Percentiles rank a stretch among this genome's conserved stretches.
Evolutionary conservation across 2,797 vertebrate genomes (phyloP).

Genomic region (Helicolenus hilgendorfi): DNA sequence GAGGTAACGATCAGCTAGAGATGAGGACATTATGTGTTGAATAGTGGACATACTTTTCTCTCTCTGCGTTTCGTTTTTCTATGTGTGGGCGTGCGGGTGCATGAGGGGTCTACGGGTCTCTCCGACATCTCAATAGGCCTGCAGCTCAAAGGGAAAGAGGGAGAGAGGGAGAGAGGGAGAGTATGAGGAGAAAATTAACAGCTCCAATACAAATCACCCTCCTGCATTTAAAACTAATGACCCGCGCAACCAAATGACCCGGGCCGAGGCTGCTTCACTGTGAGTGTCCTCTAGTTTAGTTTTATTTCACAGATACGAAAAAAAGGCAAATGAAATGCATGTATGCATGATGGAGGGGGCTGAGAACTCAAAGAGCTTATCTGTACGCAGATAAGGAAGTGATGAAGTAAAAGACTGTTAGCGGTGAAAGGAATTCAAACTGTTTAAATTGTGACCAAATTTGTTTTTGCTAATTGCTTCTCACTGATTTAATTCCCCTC

Average conservation of each 20-base stretch:
- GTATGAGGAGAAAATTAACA: conserved; percentile 44
- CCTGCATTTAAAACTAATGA: conserved; percentile 51
- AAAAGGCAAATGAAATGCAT: not conserved
- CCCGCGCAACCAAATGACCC: conserved; percentile 9
- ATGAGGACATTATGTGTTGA: not conserved
- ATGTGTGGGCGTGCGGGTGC: not conserved
- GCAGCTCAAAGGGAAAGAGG: conserved; percentile 17
- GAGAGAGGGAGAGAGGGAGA: not conserved
- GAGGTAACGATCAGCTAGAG: not conserved
- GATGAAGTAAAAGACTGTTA: not conserved
- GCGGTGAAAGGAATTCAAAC: not conserved
- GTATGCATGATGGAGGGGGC: not conserved
- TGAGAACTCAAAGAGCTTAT: not conserved
- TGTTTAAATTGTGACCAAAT: not conserved
- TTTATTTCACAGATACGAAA: not conserved
- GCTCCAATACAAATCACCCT: conserved; percentile 60
- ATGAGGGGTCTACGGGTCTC: conserved; percentile 35
- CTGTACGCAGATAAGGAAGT: not conserved
- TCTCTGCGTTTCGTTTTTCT: not conserved
- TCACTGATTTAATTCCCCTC: not conserved
- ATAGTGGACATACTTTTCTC: not conserved
- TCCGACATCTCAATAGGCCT: conserved; percentile 50
- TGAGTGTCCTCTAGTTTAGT: not conserved
- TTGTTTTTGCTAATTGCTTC: not conserved
- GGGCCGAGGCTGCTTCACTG: not conserved